Base-by-base conservation (phyloP, 2,888 invertebrate genomes). In the Choreutis nemorana region DNA sequence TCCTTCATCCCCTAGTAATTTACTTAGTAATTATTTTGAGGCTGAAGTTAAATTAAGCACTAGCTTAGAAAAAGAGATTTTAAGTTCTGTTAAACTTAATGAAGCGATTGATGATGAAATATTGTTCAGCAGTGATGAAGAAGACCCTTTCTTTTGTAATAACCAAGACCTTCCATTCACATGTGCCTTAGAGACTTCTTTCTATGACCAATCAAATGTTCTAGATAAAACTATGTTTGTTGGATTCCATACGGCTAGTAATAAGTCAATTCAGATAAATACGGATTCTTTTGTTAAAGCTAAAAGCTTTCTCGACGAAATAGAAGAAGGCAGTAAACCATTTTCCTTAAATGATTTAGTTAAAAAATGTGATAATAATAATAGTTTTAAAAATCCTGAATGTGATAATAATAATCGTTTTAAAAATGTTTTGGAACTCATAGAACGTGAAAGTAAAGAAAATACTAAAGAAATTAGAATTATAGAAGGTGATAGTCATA, bases 101-200 rank as follows among this genome's bases (percentile, higher is more conserved):
- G 24, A 14, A 43, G 35, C 35, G 25, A 41, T 58, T 12, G 44
- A 64, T 40, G 72, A 73, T 38, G 67, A 67, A 41, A 65, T 72
- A 22, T 35, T 75, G 11, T 73, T 77, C 31, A 75, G 70, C 28
- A 72, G 71, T 43, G 75, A 75, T 47, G 77, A 78, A 50, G 73
- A 72, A 48, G 43, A 52, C 27, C 48, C 45, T 30, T 22, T 44
- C 13, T 42, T 54, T 13, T 52, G 49, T 41, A 39, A 50, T 28
- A 35, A 44, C 4, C 42, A 55, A 39, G 58, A 67, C 22, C 37
- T 71, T 20, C 67, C 71, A n/a, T 44, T 66, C 5, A 72, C 73
- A 5, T 64, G 63, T 48, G 58, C 57, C 2, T 45, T 72, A 39
- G 56, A 65, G 43, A 63, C 58, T 2, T 64, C 62, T 3, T 61